Conservation (phyloP, 2,113 vertebrate genomes). For the Pachyramphus minor region DNA sequence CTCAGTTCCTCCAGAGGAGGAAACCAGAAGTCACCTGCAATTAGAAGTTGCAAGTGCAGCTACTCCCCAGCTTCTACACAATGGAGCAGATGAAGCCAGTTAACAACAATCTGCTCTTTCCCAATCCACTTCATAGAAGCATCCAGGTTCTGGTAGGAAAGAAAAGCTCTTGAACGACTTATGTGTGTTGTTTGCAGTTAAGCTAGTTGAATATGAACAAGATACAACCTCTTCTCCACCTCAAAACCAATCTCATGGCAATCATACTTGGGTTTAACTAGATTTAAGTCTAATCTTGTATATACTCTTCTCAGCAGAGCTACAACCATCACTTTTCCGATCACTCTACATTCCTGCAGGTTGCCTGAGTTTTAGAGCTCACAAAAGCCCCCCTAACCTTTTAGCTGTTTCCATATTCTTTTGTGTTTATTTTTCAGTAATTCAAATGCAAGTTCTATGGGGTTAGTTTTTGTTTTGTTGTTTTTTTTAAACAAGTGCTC, state of each 20-base stretch:
- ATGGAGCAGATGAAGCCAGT: background rate
- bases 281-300: background rate
- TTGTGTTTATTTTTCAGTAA: background rate
- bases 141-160: background rate
- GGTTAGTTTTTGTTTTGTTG: background rate
- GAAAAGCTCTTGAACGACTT: background rate
- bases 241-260: background rate
- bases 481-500: background rate
- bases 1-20: background rate
- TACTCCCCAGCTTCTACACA: background rate
- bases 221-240: background rate
- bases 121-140: background rate
- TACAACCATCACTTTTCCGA: background rate
- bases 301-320: background rate
- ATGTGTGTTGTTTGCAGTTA: background rate
- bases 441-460: background rate
- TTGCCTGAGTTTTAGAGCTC: background rate
- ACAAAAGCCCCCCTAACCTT: background rate
- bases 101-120: background rate
- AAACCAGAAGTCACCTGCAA: background rate
- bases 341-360: background rate
- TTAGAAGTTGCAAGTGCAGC: background rate
- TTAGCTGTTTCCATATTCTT: background rate
- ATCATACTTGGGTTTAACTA: background rate
- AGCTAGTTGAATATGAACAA: background rate